Evolutionary conservation across 1,140 invertebrate species (phyloP).

Genomic region (Dryas iulia): DNA sequence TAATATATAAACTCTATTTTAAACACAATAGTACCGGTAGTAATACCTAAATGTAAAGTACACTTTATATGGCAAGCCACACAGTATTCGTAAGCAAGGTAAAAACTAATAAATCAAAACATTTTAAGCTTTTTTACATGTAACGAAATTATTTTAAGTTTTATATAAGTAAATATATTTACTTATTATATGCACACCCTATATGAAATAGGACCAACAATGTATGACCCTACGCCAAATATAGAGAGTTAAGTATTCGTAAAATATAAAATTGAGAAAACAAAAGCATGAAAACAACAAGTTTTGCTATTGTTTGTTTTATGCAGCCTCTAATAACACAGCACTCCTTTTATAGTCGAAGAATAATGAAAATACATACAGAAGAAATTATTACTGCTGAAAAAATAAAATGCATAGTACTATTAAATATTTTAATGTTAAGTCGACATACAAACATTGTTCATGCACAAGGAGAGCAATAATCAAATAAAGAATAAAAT

Average conservation of each 20-base stretch:
- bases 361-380: not conserved
- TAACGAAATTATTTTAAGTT: too few relatives aligned
- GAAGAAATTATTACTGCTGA: not conserved
- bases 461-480: too few relatives aligned
- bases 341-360: not conserved
- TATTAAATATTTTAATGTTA: not conserved
- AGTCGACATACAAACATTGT: not conserved
- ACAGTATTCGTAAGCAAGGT: too few relatives aligned
- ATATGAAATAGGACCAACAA: not conserved
- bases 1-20: too few relatives aligned
- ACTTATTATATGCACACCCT: not conserved
- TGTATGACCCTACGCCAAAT: not conserved
- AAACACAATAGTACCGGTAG: too few relatives aligned
- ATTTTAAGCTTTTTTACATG: too few relatives aligned
- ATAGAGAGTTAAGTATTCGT: not conserved
- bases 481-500: too few relatives aligned
- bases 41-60: too few relatives aligned
- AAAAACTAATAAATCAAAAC: too few relatives aligned
- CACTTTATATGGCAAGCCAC: too few relatives aligned
- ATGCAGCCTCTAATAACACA: constrained; percentile 1
- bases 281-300: not conserved
- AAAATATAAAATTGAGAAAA: not conserved
- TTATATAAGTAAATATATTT: not conserved
- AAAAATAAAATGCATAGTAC: not conserved
- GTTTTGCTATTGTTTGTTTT: constrained; percentile 1